These are phyloP conservation scores for Busseola fusca DNA, from an alignment of 2,888 invertebrate genomes.

Conservation along the genomic window DNA sequence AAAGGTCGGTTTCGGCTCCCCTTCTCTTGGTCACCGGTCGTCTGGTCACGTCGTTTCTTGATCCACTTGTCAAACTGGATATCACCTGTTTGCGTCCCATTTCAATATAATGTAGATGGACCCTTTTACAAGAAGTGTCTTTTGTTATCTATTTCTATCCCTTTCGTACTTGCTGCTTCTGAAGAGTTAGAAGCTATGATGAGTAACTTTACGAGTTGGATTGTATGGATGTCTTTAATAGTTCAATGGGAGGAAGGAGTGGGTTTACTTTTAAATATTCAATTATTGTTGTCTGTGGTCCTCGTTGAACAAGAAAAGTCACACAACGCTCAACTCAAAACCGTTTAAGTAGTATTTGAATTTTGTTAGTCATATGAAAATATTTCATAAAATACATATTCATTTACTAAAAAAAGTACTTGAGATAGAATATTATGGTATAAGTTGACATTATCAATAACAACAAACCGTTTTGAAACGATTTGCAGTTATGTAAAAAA, in stretches of 20 bases:
- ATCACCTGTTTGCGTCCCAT: constrained; percentile 53
- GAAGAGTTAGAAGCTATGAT: constrained; percentile 18
- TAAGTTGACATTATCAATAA: constrained; percentile 15
- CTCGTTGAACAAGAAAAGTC: background rate
- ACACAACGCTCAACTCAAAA: background rate
- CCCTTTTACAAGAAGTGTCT: constrained; percentile 26
- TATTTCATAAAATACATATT: background rate
- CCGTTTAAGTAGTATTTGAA: background rate
- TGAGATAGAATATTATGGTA: constrained; percentile 23
- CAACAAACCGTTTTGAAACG: constrained; percentile 23
- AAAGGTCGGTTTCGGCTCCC: constrained; percentile 28
- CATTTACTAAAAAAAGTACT: background rate
- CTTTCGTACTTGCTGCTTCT: constrained; percentile 23
- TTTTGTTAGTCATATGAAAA: background rate
- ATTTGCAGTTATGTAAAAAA: constrained; percentile 28
- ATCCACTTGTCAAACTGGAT: constrained; percentile 65
- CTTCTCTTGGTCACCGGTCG: constrained; percentile 29
- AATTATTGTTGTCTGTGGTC: background rate
- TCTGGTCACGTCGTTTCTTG: constrained; percentile 47
- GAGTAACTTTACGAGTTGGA: constrained; percentile 5
- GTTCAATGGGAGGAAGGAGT: background rate
- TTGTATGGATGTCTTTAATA: constrained; percentile 26
- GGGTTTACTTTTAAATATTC: constrained; percentile 1
- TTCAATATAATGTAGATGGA: constrained; percentile 27
- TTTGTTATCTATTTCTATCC: constrained; percentile 33